These are phyloP conservation scores for Pocillopora verrucosa DNA, from an alignment of 64 coral and sea anemone species.

Conservation along the genomic window DNA sequence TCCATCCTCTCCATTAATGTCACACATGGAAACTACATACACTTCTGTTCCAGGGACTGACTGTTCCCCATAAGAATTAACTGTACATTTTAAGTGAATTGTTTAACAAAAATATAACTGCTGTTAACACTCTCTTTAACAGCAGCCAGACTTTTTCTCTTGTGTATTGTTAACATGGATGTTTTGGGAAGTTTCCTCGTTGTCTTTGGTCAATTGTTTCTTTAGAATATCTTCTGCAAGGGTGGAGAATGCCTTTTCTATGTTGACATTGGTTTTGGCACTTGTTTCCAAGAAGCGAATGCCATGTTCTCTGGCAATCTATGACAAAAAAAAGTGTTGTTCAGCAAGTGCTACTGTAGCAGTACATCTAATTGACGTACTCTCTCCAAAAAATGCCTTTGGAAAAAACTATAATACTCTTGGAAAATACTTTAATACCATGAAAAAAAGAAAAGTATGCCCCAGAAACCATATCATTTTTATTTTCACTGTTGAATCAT, in stretches of 20 bases:
- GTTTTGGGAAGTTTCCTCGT: constrained; percentile 74
- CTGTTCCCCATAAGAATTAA: neutral
- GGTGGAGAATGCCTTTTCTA: constrained; percentile 90
- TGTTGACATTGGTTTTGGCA: constrained; percentile 96
- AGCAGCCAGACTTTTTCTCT: constrained; percentile 76
- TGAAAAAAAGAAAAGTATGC: no score
- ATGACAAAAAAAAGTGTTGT: neutral
- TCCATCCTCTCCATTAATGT: neutral
- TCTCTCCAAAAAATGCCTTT: no score
- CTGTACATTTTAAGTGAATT: constrained; percentile 21
- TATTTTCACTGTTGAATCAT: no score
- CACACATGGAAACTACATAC: neutral
- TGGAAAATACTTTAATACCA: no score
- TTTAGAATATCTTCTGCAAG: constrained; percentile 98
- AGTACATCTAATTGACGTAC: neutral
- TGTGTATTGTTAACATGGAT: constrained; percentile 78
- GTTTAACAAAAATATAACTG: constrained; percentile 8
- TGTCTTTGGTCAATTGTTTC: constrained; percentile 97
- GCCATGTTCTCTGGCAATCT: constrained; percentile 99
- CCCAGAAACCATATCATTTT: no score
- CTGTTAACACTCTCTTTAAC: constrained; percentile 15
- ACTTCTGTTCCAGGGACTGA: neutral
- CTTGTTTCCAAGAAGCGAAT: constrained; percentile 98
- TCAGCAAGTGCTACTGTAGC: neutral
- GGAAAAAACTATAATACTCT: no score